Percentiles rank a stretch among this genome's conserved stretches.
Evolutionary conservation across 2,113 vertebrate genomes (phyloP).

Genomic region (Bucco capensis): DNA sequence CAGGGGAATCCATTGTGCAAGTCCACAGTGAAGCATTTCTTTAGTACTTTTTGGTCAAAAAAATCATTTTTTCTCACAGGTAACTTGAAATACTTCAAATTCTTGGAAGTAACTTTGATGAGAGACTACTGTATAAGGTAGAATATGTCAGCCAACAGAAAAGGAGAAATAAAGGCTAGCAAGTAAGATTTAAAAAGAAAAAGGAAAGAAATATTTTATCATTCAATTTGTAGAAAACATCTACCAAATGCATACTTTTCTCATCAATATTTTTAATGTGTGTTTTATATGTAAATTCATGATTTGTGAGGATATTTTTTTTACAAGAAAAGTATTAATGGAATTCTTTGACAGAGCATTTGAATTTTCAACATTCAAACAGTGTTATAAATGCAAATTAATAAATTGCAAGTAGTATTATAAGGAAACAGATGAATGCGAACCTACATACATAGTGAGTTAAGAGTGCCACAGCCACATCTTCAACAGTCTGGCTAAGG

Average conservation of each 20-base stretch:
- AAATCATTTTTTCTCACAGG: not conserved
- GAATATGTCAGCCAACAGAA: not conserved
- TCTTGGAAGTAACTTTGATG: not conserved
- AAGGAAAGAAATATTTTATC: not conserved
- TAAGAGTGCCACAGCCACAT: not conserved
- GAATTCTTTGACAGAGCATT: not conserved
- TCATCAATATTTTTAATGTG: not conserved
- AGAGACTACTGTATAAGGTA: not conserved
- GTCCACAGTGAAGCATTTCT: not conserved
- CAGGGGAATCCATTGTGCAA: not conserved
- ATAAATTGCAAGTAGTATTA: not conserved
- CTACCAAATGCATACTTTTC: not conserved
- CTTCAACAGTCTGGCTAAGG: not conserved
- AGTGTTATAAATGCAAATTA: not conserved
- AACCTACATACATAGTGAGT: not conserved
- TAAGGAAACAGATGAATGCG: not conserved
- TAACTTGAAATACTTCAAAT: not conserved
- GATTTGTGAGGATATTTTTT: not conserved
- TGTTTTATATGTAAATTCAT: not conserved
- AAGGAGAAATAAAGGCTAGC: not conserved
- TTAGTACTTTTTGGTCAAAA: not conserved
- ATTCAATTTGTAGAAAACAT: not conserved
- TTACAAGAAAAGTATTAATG: not conserved
- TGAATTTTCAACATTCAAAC: not conserved
- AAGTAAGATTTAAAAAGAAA: not conserved